phyloP scores from a whole-genome alignment of 2,888 invertebrate genomes.

The Taphrorychus bicolor region DNA sequence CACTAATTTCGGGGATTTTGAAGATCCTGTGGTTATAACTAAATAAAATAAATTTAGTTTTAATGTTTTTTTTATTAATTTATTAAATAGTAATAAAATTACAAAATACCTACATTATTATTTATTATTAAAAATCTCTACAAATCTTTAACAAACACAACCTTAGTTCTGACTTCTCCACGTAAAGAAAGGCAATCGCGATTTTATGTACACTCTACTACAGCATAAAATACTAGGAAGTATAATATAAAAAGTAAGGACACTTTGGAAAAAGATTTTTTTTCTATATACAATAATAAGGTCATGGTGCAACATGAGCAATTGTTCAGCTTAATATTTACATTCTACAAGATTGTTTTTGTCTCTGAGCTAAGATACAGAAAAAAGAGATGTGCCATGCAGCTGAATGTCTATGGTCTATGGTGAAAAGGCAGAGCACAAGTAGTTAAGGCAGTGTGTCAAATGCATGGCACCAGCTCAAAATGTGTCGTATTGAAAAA shows the following conservation, averaged over 20 bases:
- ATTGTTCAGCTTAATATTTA: conserved; percentile 53
- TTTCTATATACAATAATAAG: conserved; percentile 29
- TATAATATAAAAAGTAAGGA: conserved; percentile 1
- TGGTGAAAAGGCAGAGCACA: neutral
- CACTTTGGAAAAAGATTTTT: conserved; percentile 23
- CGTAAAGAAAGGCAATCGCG: conserved; percentile 14
- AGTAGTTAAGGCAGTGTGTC: neutral
- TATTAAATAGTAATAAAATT: conserved; percentile 26
- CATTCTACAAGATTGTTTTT: conserved; percentile 30
- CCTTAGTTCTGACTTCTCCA: conserved; percentile 21
- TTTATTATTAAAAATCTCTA: conserved; percentile 1
- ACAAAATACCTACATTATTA: conserved; percentile 35
- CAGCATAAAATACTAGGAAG: conserved; percentile 9
- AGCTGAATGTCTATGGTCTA: neutral
- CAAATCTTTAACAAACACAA: conserved; percentile 32
- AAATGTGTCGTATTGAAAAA: conserved; percentile 1
- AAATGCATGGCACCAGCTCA: neutral
- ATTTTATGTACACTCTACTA: conserved; percentile 28
- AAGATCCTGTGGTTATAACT: conserved; percentile 13
- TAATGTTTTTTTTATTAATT: conserved; percentile 20
- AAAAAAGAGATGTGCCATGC: neutral
- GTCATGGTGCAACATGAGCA: conserved; percentile 48
- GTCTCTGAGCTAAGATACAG: neutral
- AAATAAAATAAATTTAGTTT: neutral
- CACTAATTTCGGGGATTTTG: conserved; percentile 80